phyloP scores from a whole-genome alignment of 2,113 vertebrate species.

The Corapipo altera region DNA sequence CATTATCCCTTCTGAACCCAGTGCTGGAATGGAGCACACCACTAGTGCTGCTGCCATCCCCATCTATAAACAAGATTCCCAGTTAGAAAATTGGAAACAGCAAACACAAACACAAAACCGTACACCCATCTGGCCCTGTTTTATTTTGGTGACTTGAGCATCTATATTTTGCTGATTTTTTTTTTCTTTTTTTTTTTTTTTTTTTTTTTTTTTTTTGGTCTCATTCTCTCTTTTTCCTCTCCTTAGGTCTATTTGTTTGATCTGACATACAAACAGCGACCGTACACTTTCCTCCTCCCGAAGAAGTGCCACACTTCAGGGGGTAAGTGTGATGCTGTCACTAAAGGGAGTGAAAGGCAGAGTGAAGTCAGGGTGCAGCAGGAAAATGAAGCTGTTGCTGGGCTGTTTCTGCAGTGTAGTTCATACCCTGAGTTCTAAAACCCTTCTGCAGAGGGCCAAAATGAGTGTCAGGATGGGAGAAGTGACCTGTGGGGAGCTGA shows the following conservation, averaged over 20 bases:
- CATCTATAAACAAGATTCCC: not conserved
- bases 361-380: not conserved
- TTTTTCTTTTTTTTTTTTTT: not conserved
- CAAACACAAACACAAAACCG: not conserved
- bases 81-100: not conserved
- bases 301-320: conserved; percentile 88
- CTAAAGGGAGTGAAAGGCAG: not conserved
- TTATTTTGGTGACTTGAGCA: not conserved
- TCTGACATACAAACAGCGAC: conserved; percentile 92
- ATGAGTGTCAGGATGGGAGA: not conserved
- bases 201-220: not conserved
- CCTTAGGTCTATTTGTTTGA: conserved; percentile 96
- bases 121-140: not conserved
- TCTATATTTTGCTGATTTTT: not conserved
- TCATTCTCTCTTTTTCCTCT: not conserved
- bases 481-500: not conserved
- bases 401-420: not conserved
- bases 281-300: conserved; percentile 92
- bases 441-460: not conserved
- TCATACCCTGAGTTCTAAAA: not conserved
- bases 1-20: not conserved
- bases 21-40: not conserved
- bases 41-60: not conserved
- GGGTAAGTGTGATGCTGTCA: conserved; percentile 72
- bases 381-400: not conserved